phyloP scores from a whole-genome alignment of 1,140 invertebrate species.

The Leptonema lineaticorne region DNA sequence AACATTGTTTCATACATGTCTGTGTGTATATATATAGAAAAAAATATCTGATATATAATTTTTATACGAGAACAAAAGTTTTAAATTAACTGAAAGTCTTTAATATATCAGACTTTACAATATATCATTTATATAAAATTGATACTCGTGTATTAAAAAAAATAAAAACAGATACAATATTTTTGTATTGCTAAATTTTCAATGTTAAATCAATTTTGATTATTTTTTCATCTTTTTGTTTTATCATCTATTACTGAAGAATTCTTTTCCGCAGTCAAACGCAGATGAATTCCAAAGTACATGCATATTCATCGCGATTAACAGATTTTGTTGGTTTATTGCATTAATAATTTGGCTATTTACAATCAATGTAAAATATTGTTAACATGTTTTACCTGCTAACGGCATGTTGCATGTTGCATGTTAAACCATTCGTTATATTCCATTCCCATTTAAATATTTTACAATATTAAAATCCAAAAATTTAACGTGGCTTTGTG shows the following conservation, averaged over 20 bases:
- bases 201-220: neutral
- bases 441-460: neutral
- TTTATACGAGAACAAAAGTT: no score
- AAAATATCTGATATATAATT: no score
- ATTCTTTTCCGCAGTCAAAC: constrained; percentile 5
- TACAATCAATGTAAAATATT: constrained; percentile 2
- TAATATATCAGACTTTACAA: no score
- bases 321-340: constrained; percentile 5
- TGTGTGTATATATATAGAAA: no score
- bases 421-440: neutral
- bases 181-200: no score
- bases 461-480: neutral
- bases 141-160: no score
- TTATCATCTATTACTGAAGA: neutral
- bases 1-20: no score
- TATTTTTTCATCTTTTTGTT: neutral
- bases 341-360: neutral
- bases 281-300: neutral
- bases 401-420: constrained; percentile 32
- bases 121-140: no score
- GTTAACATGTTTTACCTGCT: constrained; percentile 7
- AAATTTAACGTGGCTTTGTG: neutral
- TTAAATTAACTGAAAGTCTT: no score
- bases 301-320: neutral
- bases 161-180: no score